Evolutionary conservation across 2,113 vertebrate genomes (phyloP), one percentile per base, ranked within the genome.

Genomic region (Thomomys bottae): DNA sequence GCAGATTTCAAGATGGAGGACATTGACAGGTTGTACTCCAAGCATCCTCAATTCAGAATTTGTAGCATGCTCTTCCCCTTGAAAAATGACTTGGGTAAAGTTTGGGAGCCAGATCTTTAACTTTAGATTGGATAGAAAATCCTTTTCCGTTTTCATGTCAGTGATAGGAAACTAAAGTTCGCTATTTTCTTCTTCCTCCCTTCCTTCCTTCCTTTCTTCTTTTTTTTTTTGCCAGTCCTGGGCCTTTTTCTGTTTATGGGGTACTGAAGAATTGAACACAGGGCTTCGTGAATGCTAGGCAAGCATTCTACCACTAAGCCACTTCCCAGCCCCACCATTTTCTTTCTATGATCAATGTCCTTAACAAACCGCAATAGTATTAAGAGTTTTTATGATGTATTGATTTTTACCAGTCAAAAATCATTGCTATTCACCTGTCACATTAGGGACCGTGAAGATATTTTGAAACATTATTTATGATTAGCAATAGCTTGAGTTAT

Each of bases 171-270:
- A 70, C 10, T 77, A 24, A 78, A 73, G 78, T 70, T 64, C 15
- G 82, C 71, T 9, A 30, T 89, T 93, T 78, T 14, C 64, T 88
- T 59, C n/a, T n/a, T n/a, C n/a, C n/a, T n/a, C n/a, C n/a, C n/a
- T n/a, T n/a, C n/a, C n/a, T n/a, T n/a, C n/a, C n/a, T n/a, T n/a
- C n/a, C n/a, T n/a, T n/a, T n/a, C n/a, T n/a, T n/a, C n/a, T n/a
- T n/a, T n/a, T n/a, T n/a, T n/a, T n/a, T n/a, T n/a, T n/a, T n/a
- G n/a, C n/a, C n/a, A n/a, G n/a, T n/a, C n/a, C n/a, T n/a, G n/a
- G n/a, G n/a, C n/a, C n/a, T n/a, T n/a, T n/a, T n/a, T n/a, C n/a
- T n/a, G n/a, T n/a, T n/a, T n/a, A n/a, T n/a, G n/a, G n/a, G n/a
- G n/a, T n/a, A n/a, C n/a, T n/a, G n/a, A n/a, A n/a, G n/a, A n/a